Evolutionary conservation across 2,113 vertebrate genomes (phyloP), one percentile per base, ranked within the genome.

Genomic region (Illadopsis cleaveri): DNA sequence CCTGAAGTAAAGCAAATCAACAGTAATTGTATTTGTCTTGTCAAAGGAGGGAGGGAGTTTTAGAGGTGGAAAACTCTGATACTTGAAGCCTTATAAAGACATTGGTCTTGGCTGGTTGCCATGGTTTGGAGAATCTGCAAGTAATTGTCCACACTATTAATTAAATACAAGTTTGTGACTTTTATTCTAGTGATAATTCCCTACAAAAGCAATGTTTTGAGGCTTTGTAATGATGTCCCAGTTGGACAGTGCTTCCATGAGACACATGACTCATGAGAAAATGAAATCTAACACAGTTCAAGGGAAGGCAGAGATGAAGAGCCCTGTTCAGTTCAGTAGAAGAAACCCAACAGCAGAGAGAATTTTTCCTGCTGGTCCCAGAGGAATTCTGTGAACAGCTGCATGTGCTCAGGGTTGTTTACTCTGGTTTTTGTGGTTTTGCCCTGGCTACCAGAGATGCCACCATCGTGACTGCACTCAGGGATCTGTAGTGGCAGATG

Each of bases 211-310:
- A 57, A 50, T 33, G 58, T 82, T 90, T 84, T 56, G 62, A 82
- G 54, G 48, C 73, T 95, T 95, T 94, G 86, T 79, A 96, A 86
- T 86, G 58, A 62, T 35, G 65, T 91, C 84, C 57, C 88, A 68
- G 92, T 91, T 93, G 90, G 68, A 71, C 3, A 0, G 4, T 79
- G 65, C 56, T 96, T 95, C 94, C 85, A 51, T 53, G 37, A 90
- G 64, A 91, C 92, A 13, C 61, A 33, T 77, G 84, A 87, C 83
- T 89, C 89, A n/a, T 73, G 79, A 65, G 89, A 88, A 92, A 96
- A 85, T 53, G 54, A 94, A 96, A 90, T 75, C 84, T 66, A 66
- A 16, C 66, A 28, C 22, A 69, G 38, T 85, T 95, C 83, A 56
- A 80, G 82, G 64, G 68, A 48, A 87, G 24, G n/a, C 35, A 56